A percentile compares a stretch with the other conserved stretches of the same genome.
Conservation (phyloP, 2,888 invertebrate genomes). For the Yponomeuta cagnagella region DNA sequence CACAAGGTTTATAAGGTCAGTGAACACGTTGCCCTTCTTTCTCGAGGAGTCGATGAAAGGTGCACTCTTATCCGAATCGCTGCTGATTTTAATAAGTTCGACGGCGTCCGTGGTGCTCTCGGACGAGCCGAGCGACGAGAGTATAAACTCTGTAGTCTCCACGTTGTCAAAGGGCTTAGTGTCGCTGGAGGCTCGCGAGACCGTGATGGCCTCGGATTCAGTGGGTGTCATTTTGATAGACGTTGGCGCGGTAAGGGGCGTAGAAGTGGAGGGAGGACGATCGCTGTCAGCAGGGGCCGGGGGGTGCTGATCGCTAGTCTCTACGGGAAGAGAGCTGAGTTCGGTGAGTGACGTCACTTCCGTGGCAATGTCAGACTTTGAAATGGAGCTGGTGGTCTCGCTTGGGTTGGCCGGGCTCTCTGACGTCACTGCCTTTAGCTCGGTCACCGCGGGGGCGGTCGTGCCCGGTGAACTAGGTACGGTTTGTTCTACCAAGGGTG, state of each 20-base stretch:
- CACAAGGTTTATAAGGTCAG: slow-evolving; percentile 60
- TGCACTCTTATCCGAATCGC: slow-evolving; percentile 41
- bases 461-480: neutral
- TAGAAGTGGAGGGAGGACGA: slow-evolving; percentile 14
- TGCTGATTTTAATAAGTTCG: slow-evolving; percentile 52
- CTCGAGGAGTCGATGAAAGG: slow-evolving; percentile 47
- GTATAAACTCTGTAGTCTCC: slow-evolving; percentile 59
- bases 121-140: slow-evolving; percentile 50
- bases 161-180: slow-evolving; percentile 44
- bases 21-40: slow-evolving; percentile 46
- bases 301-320: slow-evolving; percentile 65
- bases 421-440: neutral
- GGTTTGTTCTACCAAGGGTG: neutral
- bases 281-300: slow-evolving; percentile 43
- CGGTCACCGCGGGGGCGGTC: neutral
- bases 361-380: slow-evolving; percentile 46
- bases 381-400: slow-evolving; percentile 37
- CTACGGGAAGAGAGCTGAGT: slow-evolving; percentile 60
- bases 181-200: slow-evolving; percentile 27
- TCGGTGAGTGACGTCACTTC: slow-evolving; percentile 62
- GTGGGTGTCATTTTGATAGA: slow-evolving; percentile 34
- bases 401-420: slow-evolving; percentile 22
- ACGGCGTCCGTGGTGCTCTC: slow-evolving; percentile 56
- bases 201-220: slow-evolving; percentile 41
- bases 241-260: slow-evolving; percentile 29